Evolutionary conservation across 2,113 vertebrate genomes (phyloP).

Genomic region (Aleadryas rufinucha): DNA sequence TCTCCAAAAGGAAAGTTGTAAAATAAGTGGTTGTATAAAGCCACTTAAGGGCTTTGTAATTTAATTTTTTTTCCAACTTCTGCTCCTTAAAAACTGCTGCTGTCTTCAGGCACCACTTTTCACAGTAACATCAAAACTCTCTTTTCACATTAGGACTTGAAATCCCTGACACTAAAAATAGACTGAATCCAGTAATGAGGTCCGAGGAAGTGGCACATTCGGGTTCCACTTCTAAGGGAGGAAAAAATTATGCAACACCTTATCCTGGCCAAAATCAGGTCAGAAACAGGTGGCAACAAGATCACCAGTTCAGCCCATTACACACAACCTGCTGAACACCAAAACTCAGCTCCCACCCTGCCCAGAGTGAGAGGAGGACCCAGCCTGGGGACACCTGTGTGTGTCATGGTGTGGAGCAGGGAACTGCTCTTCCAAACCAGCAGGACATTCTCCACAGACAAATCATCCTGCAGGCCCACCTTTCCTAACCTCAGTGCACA

Average conservation of each 20-base stretch:
- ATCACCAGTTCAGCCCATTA: not conserved
- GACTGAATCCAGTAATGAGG: not conserved
- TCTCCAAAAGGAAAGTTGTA: not conserved
- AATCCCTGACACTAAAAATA: not conserved
- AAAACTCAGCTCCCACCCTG: not conserved
- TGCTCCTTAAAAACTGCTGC: not conserved
- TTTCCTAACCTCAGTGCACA: not conserved
- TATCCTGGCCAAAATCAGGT: not conserved
- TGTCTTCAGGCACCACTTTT: not conserved
- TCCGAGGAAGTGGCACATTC: rapidly evolving
- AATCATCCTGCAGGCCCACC: not conserved
- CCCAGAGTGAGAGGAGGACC: not conserved
- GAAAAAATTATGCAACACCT: not conserved
- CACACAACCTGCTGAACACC: not conserved
- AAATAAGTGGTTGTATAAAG: not conserved
- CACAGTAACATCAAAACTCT: not conserved
- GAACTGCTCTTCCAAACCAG: not conserved
- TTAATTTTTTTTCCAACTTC: not conserved
- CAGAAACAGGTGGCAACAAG: not conserved
- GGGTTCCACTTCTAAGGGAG: rapidly evolving
- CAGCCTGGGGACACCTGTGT: not conserved
- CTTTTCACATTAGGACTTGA: not conserved
- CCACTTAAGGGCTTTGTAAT: not conserved
- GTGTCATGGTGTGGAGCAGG: not conserved
- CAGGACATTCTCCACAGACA: not conserved